Base-by-base conservation (phyloP, 1,140 invertebrate genomes). In the Drosophila yakuba region DNA sequence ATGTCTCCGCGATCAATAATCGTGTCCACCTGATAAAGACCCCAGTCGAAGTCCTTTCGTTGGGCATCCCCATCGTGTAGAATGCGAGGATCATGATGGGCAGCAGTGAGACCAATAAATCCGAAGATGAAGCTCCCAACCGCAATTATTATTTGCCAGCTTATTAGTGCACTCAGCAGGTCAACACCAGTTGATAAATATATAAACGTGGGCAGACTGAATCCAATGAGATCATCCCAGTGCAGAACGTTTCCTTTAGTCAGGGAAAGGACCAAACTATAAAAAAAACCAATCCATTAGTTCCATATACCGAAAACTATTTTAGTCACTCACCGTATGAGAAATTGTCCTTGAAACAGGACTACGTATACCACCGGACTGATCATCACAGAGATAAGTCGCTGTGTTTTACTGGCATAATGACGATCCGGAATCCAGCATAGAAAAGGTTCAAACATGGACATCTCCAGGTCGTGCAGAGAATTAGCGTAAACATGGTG, bases 401-500 rank as follows among this genome's bases (percentile, higher is more conserved):
- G 84, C 2, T 90, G 67, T 2, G 93, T 7, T 3, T 83, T 78
- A 1, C 83, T 76, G 12, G 77, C 80, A 38, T 81, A 90, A 73
- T 95, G 95, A 7, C 80, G 48, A 15, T 72, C 92, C 0, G 96
- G 95, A 17, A 95, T 90, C 93, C 94, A 97, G 23, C 94, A 92
- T 4, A 97, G 64, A 5, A 95, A 93, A 0, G 96, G 96, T 74
- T 97, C 96, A 14, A 96, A 92, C 0, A 92, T 75, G 23, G 95
- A 95, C 7, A 97, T 93, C 93, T 97, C 97, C 43, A 95, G 93
- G 92, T 97, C 97, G 91, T 95, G 94, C 6, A 96, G 82, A 0
- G 96, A 97, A 76, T 97, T 97, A 0, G 97, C 93, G 82, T 95
- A 97, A 4, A 96, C 88, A 89, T 97, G 97, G 92, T 97, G 97